A percentile compares a stretch with the other conserved stretches of the same genome.
Evolutionary conservation across 1,140 invertebrate species (phyloP).

Genomic region (Heliconius hermathena): DNA sequence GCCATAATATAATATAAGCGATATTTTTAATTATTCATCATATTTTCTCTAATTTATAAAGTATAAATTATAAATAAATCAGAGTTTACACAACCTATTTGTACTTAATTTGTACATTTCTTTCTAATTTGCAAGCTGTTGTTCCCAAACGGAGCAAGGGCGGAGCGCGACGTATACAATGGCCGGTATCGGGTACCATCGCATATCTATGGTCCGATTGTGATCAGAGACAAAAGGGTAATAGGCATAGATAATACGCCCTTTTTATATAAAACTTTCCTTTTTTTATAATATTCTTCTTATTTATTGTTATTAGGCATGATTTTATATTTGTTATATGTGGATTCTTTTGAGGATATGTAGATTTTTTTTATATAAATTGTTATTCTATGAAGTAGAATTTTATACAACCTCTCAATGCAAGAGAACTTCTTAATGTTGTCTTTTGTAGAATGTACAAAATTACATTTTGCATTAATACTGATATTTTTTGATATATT

Average conservation of each 20-base stretch:
- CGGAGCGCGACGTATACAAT: conserved; percentile 42
- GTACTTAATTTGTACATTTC: conserved; percentile 37
- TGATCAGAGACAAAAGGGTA: conserved; percentile 40
- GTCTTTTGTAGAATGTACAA: background rate
- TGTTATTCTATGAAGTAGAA: background rate
- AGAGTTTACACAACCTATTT: conserved; percentile 26
- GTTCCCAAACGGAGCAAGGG: conserved; percentile 39
- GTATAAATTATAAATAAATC: background rate
- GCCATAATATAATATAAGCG: background rate
- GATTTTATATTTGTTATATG: background rate
- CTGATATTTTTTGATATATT: background rate
- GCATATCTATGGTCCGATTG: conserved; percentile 34
- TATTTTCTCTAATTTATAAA: background rate
- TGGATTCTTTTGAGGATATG: background rate
- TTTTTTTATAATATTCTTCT: conserved; percentile 12
- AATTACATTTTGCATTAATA: background rate
- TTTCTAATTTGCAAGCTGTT: conserved; percentile 44
- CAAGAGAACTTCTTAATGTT: conserved; percentile 4
- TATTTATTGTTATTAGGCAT: conserved; percentile 19
- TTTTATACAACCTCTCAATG: conserved; percentile 21
- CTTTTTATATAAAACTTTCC: conserved; percentile 15
- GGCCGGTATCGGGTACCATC: conserved; percentile 39
- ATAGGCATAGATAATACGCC: conserved; percentile 32
- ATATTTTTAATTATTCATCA: background rate
- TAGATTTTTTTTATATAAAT: background rate